Evolutionary conservation across 2,797 vertebrate genomes (phyloP), one percentile per base, ranked within the genome.

Genomic region (Dermochelys coriacea): DNA sequence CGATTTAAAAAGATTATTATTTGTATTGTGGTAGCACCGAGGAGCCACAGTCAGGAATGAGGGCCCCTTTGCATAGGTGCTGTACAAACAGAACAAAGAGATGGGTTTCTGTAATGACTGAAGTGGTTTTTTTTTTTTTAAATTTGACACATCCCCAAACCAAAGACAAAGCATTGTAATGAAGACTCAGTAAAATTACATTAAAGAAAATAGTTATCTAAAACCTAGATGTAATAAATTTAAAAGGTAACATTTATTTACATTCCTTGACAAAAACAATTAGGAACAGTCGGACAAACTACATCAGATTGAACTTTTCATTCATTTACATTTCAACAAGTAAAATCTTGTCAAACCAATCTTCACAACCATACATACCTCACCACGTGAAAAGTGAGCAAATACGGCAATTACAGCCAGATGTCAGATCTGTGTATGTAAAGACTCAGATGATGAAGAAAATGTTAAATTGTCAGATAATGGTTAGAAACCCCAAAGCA

Each of bases 241-340:
- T 55, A 57, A 74, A 75, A 83, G 25, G 15, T 16, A 49, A 12
- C 31, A 0, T 77, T 59, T 82, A 77, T 91, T 89, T 14, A 55
- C 14, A 41, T 0, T 1, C 34, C 37, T 59, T 21, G 19, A 93
- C 84, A 91, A 57, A 88, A 77, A 78, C 54, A 49, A 9, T 3
- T 0, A 1, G 45, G 31, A 1, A 57, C 0, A 27, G 11, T 8
- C 5, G 12, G 21, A 55, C 55, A 78, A 27, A n/a, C 9, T 0
- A 25, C 11, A 4, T 47, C 54, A 54, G 41, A 68, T 21, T 57
- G 49, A 82, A 4, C 29, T 64, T 84, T 27, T 84, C 27, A 0
- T 96, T 96, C 95, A 96, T 97, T 96, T 81, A 82, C 5, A 0
- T 41, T 55, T 41, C 68, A 86, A 82, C 74, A 75, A n/a, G 59